phyloP scores from a whole-genome alignment of 2,888 invertebrate species.

The Calameuta idolon region DNA sequence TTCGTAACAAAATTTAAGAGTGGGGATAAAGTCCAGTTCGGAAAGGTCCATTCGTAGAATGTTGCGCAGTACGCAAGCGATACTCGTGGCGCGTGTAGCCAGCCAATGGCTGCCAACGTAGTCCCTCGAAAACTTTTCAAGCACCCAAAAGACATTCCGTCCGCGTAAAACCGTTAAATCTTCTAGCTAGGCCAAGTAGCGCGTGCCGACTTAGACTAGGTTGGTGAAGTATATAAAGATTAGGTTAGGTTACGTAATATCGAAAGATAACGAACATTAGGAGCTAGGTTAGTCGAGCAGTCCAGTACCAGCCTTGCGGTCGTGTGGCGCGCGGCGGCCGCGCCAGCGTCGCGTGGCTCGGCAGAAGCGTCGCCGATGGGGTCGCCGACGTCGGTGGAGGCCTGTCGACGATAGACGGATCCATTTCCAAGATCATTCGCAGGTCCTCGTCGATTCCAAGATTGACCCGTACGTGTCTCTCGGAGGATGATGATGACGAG shows the following conservation, averaged over 20 bases:
- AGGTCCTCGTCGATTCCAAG: conserved; percentile 73
- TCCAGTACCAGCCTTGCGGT: conserved; percentile 65
- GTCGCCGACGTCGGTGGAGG: conserved; percentile 37
- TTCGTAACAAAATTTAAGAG: not conserved
- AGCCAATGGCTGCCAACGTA: not conserved
- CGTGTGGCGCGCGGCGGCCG: conserved; percentile 51
- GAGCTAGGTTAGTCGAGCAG: conserved; percentile 29
- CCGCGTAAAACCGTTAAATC: not conserved
- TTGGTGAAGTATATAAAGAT: not conserved
- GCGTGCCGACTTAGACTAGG: not conserved
- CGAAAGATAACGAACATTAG: conserved; percentile 29
- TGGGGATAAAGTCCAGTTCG: not conserved
- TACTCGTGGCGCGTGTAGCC: not conserved
- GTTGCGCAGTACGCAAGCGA: not conserved
- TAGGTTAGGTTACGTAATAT: not conserved
- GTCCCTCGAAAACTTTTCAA: not conserved
- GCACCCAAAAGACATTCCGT: not conserved
- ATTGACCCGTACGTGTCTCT: conserved; percentile 67
- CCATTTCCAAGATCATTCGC: conserved; percentile 74
- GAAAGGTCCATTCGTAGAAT: not conserved
- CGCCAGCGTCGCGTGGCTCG: conserved; percentile 24
- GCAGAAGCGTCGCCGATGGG: not conserved
- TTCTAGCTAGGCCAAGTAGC: not conserved
- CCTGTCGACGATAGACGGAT: conserved; percentile 72
- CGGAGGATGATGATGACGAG: not conserved